Base-by-base conservation (phyloP, 2,113 vertebrate species). In the Chamaetylas fuelleborni region DNA sequence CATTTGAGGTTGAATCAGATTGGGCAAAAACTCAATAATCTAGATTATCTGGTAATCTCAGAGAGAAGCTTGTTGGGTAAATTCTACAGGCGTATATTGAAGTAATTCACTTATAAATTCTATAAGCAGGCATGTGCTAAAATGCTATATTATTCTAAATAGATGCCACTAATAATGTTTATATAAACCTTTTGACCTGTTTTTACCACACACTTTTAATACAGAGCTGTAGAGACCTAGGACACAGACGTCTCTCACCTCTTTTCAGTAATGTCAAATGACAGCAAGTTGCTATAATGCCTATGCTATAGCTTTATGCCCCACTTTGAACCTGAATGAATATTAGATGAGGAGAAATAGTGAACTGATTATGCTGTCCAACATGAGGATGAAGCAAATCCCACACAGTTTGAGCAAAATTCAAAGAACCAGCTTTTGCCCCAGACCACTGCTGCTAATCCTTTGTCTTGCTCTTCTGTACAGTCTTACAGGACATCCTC, bases 401-500 rank as follows among this genome's bases (percentile, higher is more conserved):
- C 31, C 36, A 34, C 8, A 11, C 7, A 18, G 8, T 17, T 10
- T 1, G 4, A 51, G 31, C 34, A 43, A 80, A 22, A 17, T 53
- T 64, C 4, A 1, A 1, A 0, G 20, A 57, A 33, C 7, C 6
- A 25, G 9, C 9, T 61, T 15, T 34, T 45, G 17, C 13, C 17
- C 15, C 28, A 48, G 16, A 26, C 10, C 3, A 0, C 14, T 7
- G n/a, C 12, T 4, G 0, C 19, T n/a, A 19, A 5, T 42, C 14
- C 11, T 42, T 17, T 43, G 15, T 58, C 56, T 53, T 56, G 29
- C 5, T 61, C 7, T 78, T 57, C 23, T 4, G 3, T 20, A 13
- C 6, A 26, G 14, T 26, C 14, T 31, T 24, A 76, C 1, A 3
- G 14, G 18, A 22, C 3, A 3, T 15, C 15, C 17, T 86, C n/a